phyloP scores from a whole-genome alignment of 2,113 vertebrate species.

The Chloropsis hardwickii region DNA sequence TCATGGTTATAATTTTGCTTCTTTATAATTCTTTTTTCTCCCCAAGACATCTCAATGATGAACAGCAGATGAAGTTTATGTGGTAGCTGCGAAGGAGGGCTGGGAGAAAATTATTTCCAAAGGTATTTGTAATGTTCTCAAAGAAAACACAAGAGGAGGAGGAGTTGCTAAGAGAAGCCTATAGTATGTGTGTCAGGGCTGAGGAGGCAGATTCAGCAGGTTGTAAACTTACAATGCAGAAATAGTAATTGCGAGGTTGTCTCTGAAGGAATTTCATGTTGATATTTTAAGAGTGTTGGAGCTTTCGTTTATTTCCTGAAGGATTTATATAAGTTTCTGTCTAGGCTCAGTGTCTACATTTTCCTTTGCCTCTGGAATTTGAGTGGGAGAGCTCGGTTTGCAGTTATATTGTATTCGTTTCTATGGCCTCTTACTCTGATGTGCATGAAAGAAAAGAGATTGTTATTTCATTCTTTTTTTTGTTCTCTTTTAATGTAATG shows the following conservation, averaged over 20 bases:
- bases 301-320: neutral
- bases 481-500: neutral
- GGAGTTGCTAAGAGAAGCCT: neutral
- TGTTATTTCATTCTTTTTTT: neutral
- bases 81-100: neutral
- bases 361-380: conserved; percentile 31
- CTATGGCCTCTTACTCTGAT: neutral
- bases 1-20: neutral
- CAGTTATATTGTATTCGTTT: neutral
- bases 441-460: neutral
- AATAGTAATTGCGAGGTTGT: neutral
- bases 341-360: neutral
- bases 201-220: neutral
- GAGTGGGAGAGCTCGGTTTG: conserved; percentile 12
- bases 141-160: neutral
- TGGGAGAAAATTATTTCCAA: neutral
- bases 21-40: neutral
- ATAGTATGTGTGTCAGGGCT: neutral
- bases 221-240: neutral
- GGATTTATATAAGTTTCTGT: neutral
- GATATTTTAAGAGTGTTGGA: neutral
- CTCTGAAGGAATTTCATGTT: neutral
- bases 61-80: neutral
- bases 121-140: neutral
- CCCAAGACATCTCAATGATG: neutral